Conservation (phyloP, 2,113 vertebrate genomes). For the Forbesichthys papilliferus region DNA sequence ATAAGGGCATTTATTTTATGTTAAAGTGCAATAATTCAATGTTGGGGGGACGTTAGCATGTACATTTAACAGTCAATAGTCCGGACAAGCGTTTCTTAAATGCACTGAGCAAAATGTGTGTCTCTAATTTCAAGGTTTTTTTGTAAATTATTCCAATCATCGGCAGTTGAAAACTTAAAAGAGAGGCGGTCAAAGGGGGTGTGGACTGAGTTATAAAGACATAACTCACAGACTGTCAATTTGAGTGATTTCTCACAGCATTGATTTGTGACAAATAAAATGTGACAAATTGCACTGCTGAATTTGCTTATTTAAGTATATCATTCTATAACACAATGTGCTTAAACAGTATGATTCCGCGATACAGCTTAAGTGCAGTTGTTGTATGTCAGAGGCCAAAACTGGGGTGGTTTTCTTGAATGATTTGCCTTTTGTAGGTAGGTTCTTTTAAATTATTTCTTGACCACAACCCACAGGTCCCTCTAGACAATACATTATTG, state of each 20-base stretch:
- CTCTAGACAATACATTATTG: slow-evolving; percentile 12
- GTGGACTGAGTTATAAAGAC: slow-evolving; percentile 1
- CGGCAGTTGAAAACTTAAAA: no score
- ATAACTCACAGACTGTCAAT: slow-evolving; percentile 12
- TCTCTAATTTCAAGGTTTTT: no score
- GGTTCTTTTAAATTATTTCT: slow-evolving; percentile 7
- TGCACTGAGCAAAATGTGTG: no score
- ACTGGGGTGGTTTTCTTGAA: neutral
- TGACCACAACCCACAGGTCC: neutral
- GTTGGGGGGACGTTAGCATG: no score
- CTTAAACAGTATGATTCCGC: neutral
- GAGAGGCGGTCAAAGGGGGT: no score
- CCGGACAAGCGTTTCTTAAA: no score
- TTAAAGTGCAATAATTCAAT: no score
- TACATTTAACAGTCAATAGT: no score
- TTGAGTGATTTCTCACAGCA: slow-evolving; percentile 10
- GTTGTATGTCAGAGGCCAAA: neutral
- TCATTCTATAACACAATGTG: neutral
- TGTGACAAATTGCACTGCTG: neutral
- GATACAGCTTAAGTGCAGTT: neutral
- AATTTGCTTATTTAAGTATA: slow-evolving; percentile 5
- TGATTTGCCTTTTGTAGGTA: neutral
- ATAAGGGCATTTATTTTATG: no score
- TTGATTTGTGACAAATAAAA: slow-evolving; percentile 27
- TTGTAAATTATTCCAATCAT: no score